phyloP scores from a whole-genome alignment of 30 jellyfish, hydroid and myxozoan species.

The Cassiopea andromeda region DNA sequence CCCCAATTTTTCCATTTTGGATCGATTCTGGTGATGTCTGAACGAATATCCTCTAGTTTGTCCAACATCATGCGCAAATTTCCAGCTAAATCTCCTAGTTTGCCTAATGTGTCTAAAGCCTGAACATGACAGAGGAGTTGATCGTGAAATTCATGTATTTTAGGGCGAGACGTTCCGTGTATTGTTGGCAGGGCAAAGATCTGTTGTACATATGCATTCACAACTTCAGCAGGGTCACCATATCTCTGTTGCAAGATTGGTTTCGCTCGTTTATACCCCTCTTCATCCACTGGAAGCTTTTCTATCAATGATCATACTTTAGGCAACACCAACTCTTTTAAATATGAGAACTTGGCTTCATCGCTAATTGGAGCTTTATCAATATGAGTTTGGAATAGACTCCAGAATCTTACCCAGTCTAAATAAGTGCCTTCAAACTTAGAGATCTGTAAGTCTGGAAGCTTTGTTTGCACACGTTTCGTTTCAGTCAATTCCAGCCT shows the following conservation, averaged over 20 bases:
- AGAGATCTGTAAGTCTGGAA: background rate
- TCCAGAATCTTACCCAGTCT: too few relatives aligned
- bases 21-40: conserved; percentile 61
- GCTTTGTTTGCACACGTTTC: conserved; percentile 36
- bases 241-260: conserved; percentile 25
- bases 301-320: too few relatives aligned
- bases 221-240: conserved; percentile 62
- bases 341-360: too few relatives aligned
- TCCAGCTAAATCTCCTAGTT: conserved; percentile 50
- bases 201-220: conserved; percentile 66
- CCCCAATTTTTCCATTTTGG: conserved; percentile 67
- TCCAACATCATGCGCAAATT: conserved; percentile 65
- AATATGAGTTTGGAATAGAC: too few relatives aligned
- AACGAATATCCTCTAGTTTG: conserved; percentile 51
- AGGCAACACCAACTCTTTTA: too few relatives aligned
- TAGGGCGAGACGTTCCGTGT: conserved; percentile 22
- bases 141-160: conserved; percentile 69
- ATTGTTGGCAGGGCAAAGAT: conserved; percentile 56
- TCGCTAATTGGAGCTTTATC: too few relatives aligned
- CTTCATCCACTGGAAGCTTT: too few relatives aligned
- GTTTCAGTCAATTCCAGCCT: conserved; percentile 40
- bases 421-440: too few relatives aligned
- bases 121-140: conserved; percentile 59
- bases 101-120: conserved; percentile 64
- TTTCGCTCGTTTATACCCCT: too few relatives aligned